These are phyloP conservation scores for Ophthalmolycus amberensis DNA, from an alignment of 2,113 vertebrate species.

Conservation along the genomic window DNA sequence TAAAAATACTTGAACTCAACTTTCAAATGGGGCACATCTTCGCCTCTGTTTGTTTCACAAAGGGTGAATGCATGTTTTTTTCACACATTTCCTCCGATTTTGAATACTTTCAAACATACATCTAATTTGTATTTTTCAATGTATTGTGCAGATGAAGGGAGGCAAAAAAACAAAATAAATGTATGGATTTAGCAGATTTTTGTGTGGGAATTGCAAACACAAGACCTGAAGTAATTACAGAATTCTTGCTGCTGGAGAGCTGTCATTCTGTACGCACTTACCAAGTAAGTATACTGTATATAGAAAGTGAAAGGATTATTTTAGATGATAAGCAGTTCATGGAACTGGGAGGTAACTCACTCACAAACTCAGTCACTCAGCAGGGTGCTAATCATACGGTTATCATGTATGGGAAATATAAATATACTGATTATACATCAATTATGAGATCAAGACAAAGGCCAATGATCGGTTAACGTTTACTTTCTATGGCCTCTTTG, in stretches of 20 bases:
- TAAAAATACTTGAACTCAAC: background rate
- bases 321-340: background rate
- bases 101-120: background rate
- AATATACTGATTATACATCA: background rate
- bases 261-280: background rate
- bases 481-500: background rate
- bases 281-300: background rate
- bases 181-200: background rate
- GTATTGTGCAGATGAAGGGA: background rate
- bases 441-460: background rate
- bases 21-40: background rate
- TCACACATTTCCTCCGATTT: background rate
- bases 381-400: background rate
- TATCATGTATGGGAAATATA: background rate
- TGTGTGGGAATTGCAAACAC: background rate
- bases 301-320: background rate
- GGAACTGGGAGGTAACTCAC: background rate
- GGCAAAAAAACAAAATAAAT: background rate
- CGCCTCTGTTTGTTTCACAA: background rate
- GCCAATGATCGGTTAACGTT: background rate
- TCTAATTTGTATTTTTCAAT: background rate
- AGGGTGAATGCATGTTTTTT: too few species aligned
- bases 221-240: slow-evolving; percentile 2
- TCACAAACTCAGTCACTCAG: background rate
- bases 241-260: background rate